Evolutionary conservation across 1,140 invertebrate genomes (phyloP).

Genomic region (Pseudomyrmex pallidus): DNA sequence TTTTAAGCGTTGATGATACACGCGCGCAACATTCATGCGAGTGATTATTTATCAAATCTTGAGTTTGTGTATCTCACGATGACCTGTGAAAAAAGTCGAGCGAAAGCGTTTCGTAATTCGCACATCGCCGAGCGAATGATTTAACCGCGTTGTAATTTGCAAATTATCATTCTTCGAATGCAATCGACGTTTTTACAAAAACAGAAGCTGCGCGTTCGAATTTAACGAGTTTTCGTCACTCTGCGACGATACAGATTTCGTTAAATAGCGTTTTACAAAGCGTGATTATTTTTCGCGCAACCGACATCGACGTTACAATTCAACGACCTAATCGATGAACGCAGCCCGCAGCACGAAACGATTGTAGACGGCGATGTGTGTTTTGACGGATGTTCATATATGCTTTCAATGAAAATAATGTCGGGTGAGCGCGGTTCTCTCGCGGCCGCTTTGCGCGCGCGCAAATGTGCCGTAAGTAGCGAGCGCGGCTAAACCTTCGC

Average conservation of each 20-base stretch:
- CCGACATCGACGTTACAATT: slow-evolving; percentile 26
- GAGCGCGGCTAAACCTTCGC: slow-evolving; percentile 32
- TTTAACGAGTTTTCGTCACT: neutral
- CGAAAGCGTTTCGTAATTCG: slow-evolving; percentile 8
- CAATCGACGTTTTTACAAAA: too few relatives aligned
- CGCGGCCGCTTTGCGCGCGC: slow-evolving; percentile 19
- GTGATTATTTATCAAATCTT: slow-evolving; percentile 35
- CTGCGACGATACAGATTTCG: slow-evolving; percentile 17
- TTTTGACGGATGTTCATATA: slow-evolving; percentile 43
- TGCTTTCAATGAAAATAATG: slow-evolving; percentile 64
- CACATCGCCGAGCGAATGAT: neutral
- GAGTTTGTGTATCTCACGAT: slow-evolving; percentile 20
- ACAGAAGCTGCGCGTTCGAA: too few relatives aligned
- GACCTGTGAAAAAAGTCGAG: neutral
- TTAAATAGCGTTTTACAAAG: slow-evolving; percentile 45
- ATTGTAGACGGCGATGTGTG: slow-evolving; percentile 45
- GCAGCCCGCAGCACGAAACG: slow-evolving; percentile 33
- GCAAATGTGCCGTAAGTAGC: slow-evolving; percentile 50
- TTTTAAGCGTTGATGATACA: slow-evolving; percentile 14
- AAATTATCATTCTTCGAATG: neutral
- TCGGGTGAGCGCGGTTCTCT: slow-evolving; percentile 31
- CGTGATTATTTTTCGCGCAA: neutral
- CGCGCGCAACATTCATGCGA: neutral
- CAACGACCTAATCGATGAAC: slow-evolving; percentile 53
- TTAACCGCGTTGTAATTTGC: neutral